phyloP scores from a whole-genome alignment of 2,113 vertebrate species.

The Pteronura brasiliensis region DNA sequence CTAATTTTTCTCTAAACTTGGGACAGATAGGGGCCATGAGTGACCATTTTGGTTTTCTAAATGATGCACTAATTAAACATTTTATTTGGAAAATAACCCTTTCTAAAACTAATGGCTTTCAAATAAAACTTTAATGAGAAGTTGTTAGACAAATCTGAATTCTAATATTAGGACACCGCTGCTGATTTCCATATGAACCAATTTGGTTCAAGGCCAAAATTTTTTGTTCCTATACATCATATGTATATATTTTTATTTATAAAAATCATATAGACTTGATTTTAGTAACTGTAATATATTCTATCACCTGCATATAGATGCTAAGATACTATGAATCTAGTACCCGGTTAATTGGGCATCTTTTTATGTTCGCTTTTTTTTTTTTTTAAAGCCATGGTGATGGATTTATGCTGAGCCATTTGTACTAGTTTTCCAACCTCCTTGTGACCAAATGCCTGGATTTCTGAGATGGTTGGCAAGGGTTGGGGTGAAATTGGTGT shows the following conservation, averaged over 20 bases:
- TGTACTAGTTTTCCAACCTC: background rate
- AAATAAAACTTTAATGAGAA: constrained; percentile 64
- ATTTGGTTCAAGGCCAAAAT: background rate
- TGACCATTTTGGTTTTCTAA: constrained; percentile 46
- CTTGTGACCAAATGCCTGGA: constrained; percentile 4
- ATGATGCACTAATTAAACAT: constrained; percentile 52
- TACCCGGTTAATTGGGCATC: background rate
- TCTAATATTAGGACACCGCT: constrained; percentile 8
- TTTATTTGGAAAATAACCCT: constrained; percentile 71
- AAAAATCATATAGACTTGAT: background rate
- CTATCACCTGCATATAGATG: background rate
- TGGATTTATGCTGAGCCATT: background rate
- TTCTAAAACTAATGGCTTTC: constrained; percentile 51
- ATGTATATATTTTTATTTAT: background rate
- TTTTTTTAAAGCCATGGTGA: background rate
- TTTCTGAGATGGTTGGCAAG: background rate
- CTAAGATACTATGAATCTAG: background rate
- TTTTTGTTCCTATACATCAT: background rate
- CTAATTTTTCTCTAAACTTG: constrained; percentile 38
- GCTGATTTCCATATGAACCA: constrained; percentile 30
- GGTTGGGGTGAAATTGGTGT: background rate
- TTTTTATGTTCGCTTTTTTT: background rate
- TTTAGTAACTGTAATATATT: background rate
- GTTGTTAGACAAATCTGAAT: constrained; percentile 56
- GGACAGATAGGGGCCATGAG: constrained; percentile 26